Base-by-base conservation (phyloP, 2,888 invertebrate genomes). In the Plemyria rubiginata region DNA sequence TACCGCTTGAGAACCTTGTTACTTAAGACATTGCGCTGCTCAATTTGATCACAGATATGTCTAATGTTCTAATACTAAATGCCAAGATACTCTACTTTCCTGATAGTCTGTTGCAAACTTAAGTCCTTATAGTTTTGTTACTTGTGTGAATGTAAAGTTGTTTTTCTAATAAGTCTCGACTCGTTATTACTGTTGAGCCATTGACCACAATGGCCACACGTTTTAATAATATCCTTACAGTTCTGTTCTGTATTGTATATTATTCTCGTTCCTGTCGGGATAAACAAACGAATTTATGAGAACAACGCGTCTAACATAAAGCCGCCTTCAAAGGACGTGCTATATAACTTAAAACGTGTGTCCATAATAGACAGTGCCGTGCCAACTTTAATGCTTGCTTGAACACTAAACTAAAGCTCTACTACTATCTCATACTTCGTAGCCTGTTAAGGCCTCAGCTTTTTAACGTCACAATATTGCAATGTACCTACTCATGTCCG, bases 31-130 rank as follows among this genome's bases (percentile, higher is more conserved):
- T 84, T 88, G 76, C 81, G 79, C 72, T 72, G 73, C 62, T 59
- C 57, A 64, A 63, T 64, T 54, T 56, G 54, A 67, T 63, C 40
- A 11, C 13, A 61, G 55, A 61, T 55, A 45, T 76, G 76, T 71
- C 73, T 81, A 86, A 55, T 55, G 46, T 50, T 50, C 49, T 41
- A 43, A 87, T 90, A 85, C 74, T 83, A 86, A 90, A 90, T 90
- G 88, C 83, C 88, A 85, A 76, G 81, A 75, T 78, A 81, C 79
- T 73, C 62, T 81, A 80, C 80, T 75, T 76, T 60, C 43, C n/a
- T 58, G 41, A 36, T 43, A 43, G 16, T 48, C 28, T 55, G 28
- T 48, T 48, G 48, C 38, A 48, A 28, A 40, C 45, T 16, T 45
- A 16, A 11, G 16, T 45, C 45, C 8, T 16, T 13, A 8, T 15